A percentile compares a stretch with the other conserved stretches of the same genome.
phyloP scores from a whole-genome alignment of 2,888 invertebrate species.

The Psococerastis gibbosa region DNA sequence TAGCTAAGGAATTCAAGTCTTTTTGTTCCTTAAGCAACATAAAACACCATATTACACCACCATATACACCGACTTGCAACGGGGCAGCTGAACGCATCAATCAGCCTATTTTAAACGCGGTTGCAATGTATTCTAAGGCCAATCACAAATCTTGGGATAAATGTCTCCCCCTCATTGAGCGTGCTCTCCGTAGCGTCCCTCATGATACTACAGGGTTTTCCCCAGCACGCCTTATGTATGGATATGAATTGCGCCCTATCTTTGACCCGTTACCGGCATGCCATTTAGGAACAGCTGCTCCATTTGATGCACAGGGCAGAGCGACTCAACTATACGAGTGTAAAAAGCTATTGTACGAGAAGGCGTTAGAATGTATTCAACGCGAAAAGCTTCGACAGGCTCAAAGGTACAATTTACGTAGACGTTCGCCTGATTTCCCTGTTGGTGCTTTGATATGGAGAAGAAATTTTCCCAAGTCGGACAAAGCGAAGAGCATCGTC shows the following conservation, averaged over 20 bases:
- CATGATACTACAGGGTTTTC: not conserved
- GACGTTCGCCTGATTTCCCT: not conserved
- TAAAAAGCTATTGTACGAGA: not conserved
- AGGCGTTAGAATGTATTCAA: not conserved
- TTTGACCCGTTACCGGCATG: not conserved
- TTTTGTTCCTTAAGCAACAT: not conserved
- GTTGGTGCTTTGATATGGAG: not conserved
- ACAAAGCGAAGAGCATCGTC: not conserved
- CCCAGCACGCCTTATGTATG: not conserved
- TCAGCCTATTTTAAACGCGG: not conserved
- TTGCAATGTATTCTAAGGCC: not conserved
- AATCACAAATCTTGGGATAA: not conserved
- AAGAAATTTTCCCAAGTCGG: not conserved
- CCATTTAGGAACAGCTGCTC: not conserved
- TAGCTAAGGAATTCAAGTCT: not conserved
- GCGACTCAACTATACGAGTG: not conserved
- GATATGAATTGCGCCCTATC: not conserved
- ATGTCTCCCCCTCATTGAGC: not conserved
- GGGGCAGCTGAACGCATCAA: slow-evolving; percentile 5
- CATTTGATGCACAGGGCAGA: not conserved
- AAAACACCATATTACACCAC: not conserved
- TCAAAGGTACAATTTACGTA: not conserved
- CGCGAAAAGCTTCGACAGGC: not conserved
- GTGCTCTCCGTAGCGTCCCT: not conserved
- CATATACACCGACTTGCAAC: not conserved